Evolutionary conservation across 1,140 invertebrate species (phyloP), one percentile per base, ranked within the genome.

Genomic region (Drosophila obscura): DNA sequence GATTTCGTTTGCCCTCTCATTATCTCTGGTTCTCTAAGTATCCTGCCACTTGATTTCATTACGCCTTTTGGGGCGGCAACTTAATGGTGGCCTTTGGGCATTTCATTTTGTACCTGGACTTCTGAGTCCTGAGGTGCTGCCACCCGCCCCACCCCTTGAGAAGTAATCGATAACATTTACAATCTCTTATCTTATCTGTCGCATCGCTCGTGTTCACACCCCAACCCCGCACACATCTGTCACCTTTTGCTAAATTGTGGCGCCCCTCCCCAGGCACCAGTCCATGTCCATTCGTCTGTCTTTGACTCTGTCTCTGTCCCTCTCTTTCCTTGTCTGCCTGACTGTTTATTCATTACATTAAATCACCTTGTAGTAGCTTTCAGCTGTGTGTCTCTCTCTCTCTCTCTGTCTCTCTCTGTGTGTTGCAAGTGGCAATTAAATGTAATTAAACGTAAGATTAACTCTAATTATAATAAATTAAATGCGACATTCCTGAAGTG

Each of bases 381-480:
- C 11, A 49, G 45, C 5, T 5, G 24, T 13, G 13, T 22, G 35
- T 19, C 35, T 41, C 41, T 15, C 13, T 16, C 44, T 22, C 52
- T 43, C 22, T 28, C 22, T 11, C 24, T 13, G 44, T 48, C 46
- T 39, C 22, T 8, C 44, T 41, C 19, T 41, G 53, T 55, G 43
- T 35, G 43, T 35, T 26, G 50, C 35, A 73, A 78, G 69, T 67
- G 75, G 79, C 75, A 87, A 87, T 87, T 74, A 76, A 88, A 83
- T 79, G 72, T 87, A 88, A 87, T 87, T 88, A 88, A 88, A 73
- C 64, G 72, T 74, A 82, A 88, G 83, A 88, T 87, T 87, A 87
- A 79, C 79, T 77, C 83, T 73, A 87, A 87, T 87, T 87, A 82
- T 79, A 83, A 87, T 88, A 74, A 87, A 87, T 87, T 87, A 88